Percentiles rank a stretch among this genome's conserved stretches.
phyloP scores from a whole-genome alignment of 2,113 vertebrate genomes.

The Rhynchopsitta pachyrhyncha region DNA sequence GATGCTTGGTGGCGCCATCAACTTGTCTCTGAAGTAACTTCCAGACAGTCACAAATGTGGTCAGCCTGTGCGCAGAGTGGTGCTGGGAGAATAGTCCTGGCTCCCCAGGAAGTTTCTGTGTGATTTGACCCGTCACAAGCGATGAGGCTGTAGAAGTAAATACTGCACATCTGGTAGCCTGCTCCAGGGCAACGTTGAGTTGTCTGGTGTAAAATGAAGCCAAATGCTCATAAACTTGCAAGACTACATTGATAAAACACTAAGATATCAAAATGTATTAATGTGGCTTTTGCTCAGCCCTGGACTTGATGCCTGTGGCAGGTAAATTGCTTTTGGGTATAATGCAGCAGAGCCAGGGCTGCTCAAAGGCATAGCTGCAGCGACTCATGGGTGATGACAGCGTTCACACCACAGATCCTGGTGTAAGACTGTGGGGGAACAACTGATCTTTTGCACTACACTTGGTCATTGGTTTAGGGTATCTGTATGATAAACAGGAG shows the following conservation, averaged over 20 bases:
- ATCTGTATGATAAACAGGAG: not conserved
- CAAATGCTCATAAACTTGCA: conserved; percentile 36
- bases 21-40: not conserved
- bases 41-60: not conserved
- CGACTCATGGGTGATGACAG: not conserved
- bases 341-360: fast-evolving
- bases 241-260: not conserved
- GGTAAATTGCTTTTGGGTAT: not conserved
- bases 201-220: conserved; percentile 52
- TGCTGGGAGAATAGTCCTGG: not conserved
- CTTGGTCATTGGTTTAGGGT: not conserved
- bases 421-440: not conserved
- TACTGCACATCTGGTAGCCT: conserved; percentile 65
- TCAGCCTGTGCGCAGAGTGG: not conserved
- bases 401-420: not conserved
- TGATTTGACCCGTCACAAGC: conserved; percentile 42
- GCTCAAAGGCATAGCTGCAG: not conserved
- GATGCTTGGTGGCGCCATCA: not conserved
- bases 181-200: not conserved
- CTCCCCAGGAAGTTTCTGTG: conserved; percentile 52
- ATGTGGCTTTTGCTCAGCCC: not conserved
- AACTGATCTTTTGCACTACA: not conserved
- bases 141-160: conserved; percentile 50
- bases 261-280: not conserved
- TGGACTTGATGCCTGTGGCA: fast-evolving